Percentiles rank a stretch among this genome's conserved stretches.
phyloP scores from a whole-genome alignment of 1,140 invertebrate genomes.

The Ips typographus region DNA sequence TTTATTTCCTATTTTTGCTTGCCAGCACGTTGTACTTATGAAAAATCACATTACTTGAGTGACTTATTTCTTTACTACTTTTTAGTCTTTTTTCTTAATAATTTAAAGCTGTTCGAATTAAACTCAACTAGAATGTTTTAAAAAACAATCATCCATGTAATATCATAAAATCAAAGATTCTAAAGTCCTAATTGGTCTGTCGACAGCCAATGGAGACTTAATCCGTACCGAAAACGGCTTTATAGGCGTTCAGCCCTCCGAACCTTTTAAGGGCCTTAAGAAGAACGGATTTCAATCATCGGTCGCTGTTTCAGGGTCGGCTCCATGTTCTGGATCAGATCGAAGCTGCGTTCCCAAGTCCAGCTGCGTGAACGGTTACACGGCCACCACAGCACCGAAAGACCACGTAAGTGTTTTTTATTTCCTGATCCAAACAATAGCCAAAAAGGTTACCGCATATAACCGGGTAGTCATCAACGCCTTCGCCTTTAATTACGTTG shows the following conservation, averaged over 20 bases:
- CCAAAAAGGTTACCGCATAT: not conserved
- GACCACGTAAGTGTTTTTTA: constrained; percentile 47
- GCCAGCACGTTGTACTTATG: too few relatives aligned
- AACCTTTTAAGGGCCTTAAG: constrained; percentile 34
- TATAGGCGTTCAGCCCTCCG: constrained; percentile 43
- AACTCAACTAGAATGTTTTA: too few relatives aligned
- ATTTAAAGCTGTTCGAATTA: too few relatives aligned
- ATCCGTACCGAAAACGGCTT: constrained; percentile 41
- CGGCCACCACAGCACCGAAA: too few relatives aligned
- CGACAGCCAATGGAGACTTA: constrained; percentile 39
- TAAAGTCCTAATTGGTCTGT: constrained; percentile 24
- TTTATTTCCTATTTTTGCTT: too few relatives aligned
- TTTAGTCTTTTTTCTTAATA: too few relatives aligned
- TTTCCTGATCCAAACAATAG: not conserved
- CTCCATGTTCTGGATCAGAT: constrained; percentile 43
- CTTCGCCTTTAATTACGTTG: too few relatives aligned
- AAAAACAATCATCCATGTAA: not conserved
- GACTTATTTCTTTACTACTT: too few relatives aligned
- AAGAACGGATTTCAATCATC: constrained; percentile 23
- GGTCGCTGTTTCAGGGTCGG: constrained; percentile 26
- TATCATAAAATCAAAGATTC: not conserved
- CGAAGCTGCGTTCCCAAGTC: constrained; percentile 59
- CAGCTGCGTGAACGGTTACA: constrained; percentile 57
- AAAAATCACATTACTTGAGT: too few relatives aligned
- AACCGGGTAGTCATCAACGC: too few relatives aligned